Base-by-base conservation (phyloP, 2,888 invertebrate genomes). In the Argynnis bischoffii region DNA sequence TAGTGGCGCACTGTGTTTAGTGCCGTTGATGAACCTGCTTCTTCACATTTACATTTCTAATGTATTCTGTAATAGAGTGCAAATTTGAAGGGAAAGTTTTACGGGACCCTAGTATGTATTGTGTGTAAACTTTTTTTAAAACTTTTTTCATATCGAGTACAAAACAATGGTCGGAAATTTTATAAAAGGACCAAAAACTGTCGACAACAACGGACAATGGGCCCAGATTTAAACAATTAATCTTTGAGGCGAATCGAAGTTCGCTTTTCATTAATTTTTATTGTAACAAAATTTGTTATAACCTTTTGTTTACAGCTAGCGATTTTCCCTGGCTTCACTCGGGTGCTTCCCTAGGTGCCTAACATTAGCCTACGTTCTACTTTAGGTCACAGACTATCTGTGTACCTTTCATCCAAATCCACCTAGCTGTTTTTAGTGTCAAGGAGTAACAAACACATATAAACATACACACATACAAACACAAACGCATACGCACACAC, bases 151-250 rank as follows among this genome's bases (percentile, higher is more conserved):
- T 89, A 86, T 85, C 81, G 75, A 73, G 59, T 55, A 78, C 86
- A 87, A 89, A 90, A 90, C 90, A 90, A 90, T 90, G 86, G 86
- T 79, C 78, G 75, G 81, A 85, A 84, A 83, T 85, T 88, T 88
- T 84, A 88, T 89, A 86, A 89, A 88, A 86, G 84, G 85, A 82
- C 77, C 83, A 80, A 77, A 83, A 86, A 83, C 81, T 86, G 86
- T 84, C 87, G 84, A 88, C 87, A 88, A 81, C 84, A 85, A 80
- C 79, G 80, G 80, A 88, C 89, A 89, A 89, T 87, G 80, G 87
- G 74, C 77, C 77, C 74, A 83, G 86, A 87, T 86, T 82, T 78
- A 80, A 81, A 87, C 89, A 87, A 90, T 90, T 89, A 90, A 90
- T 90, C 90, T 90, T 85, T 76, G 81, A 79, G 81, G 81, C 81